phyloP scores from a whole-genome alignment of 2,113 vertebrate genomes.

The Pseudorasbora parva region DNA sequence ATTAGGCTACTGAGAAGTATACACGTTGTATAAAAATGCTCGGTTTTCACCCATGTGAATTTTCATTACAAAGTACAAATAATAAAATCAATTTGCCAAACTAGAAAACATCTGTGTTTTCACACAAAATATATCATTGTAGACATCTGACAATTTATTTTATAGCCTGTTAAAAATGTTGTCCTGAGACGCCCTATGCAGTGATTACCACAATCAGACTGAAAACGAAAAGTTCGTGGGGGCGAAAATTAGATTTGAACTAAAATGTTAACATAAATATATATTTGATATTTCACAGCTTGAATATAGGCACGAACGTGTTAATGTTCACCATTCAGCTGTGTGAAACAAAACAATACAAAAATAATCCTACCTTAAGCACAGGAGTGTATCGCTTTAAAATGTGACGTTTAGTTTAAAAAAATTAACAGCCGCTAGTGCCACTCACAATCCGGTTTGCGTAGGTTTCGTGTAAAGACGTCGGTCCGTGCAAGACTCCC shows the following conservation, averaged over 20 bases:
- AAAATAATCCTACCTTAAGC: constrained; percentile 85
- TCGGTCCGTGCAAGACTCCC: constrained; percentile 62
- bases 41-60: constrained; percentile 66
- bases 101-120: constrained; percentile 72
- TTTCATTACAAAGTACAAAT: constrained; percentile 90
- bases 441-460: constrained; percentile 86
- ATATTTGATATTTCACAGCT: constrained; percentile 67
- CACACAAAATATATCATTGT: constrained; percentile 76
- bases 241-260: constrained; percentile 68
- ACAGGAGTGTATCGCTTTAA: constrained; percentile 65
- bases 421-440: constrained; percentile 80
- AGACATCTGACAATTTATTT: constrained; percentile 71
- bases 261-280: constrained; percentile 78
- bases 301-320: constrained; percentile 77
- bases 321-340: constrained; percentile 77
- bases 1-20: constrained; percentile 83
- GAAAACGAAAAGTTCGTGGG: constrained; percentile 60
- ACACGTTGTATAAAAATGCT: constrained; percentile 82
- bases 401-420: constrained; percentile 47
- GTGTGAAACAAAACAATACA: constrained; percentile 77
- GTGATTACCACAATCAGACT: constrained; percentile 68
- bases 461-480: constrained; percentile 81
- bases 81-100: constrained; percentile 77
- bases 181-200: constrained; percentile 78
- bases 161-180: constrained; percentile 66